Percentiles rank a stretch among this genome's conserved stretches.
These are phyloP conservation scores for Pleuronectes platessa DNA, from an alignment of 2,113 vertebrate genomes.

Conservation along the genomic window DNA sequence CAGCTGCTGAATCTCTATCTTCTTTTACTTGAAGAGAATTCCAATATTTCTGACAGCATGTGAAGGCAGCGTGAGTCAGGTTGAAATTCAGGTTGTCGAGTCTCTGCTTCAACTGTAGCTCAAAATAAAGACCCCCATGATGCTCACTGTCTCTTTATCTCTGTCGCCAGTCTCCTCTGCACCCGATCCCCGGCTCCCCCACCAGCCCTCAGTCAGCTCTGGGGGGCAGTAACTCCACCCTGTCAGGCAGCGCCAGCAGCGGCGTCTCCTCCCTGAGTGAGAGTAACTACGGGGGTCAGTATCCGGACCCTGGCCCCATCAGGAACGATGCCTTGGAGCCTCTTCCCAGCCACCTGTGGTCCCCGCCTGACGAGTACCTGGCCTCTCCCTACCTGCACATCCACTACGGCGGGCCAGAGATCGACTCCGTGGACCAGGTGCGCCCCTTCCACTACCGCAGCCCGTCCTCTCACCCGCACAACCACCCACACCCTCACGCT, in stretches of 20 bases:
- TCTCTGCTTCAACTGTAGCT: background rate
- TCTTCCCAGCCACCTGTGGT: conserved; percentile 92
- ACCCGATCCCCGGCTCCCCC: conserved; percentile 94
- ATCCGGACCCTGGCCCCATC: conserved; percentile 84
- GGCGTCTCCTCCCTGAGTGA: conserved; percentile 96
- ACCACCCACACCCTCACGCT: conserved; percentile 72
- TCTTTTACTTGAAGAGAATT: background rate
- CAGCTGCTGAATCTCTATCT: conserved; percentile 2
- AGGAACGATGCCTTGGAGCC: conserved; percentile 93
- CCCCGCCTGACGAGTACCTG: conserved; percentile 89
- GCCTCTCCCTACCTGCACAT: conserved; percentile 93
- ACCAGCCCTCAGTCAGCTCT: conserved; percentile 94
- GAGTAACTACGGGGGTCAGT: conserved; percentile 88
- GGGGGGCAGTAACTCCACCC: conserved; percentile 94
- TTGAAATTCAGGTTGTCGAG: background rate
- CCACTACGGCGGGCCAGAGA: conserved; percentile 92
- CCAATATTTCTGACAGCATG: conserved; percentile 10
- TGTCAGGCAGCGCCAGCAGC: conserved; percentile 96
- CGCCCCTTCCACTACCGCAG: conserved; percentile 94
- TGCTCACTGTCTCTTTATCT: conserved; percentile 19
- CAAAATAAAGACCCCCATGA: background rate
- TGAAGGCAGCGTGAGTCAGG: conserved; percentile 2
- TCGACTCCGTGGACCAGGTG: conserved; percentile 90
- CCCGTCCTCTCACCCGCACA: conserved; percentile 89
- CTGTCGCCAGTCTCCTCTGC: conserved; percentile 89